Conservation (phyloP, 2,113 vertebrate genomes). For the Burhinus bistriatus region DNA sequence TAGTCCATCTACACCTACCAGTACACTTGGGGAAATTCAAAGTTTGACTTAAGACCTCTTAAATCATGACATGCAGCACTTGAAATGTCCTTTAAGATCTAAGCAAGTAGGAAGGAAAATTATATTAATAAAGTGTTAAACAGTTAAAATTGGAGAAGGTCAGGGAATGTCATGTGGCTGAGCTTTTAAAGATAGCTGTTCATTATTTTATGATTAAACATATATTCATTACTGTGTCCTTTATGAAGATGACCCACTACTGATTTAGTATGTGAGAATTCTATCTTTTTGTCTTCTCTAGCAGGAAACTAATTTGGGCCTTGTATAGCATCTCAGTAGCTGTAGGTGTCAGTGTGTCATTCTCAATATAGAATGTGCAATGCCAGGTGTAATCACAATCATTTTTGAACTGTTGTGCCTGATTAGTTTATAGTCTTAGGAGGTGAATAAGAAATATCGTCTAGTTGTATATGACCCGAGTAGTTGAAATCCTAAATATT, state of each 20-base stretch:
- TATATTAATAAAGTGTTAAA: conserved; percentile 26
- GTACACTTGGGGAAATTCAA: neutral
- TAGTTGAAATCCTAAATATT: neutral
- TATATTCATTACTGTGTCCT: conserved; percentile 45
- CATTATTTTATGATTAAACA: conserved; percentile 25
- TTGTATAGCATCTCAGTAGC: neutral
- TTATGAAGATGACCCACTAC: conserved; percentile 16
- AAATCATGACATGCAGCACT: neutral
- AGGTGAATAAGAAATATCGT: neutral
- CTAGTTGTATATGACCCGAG: neutral
- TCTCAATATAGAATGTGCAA: neutral
- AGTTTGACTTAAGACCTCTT: neutral
- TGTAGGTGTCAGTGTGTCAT: neutral
- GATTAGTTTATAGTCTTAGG: neutral
- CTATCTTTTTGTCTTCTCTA: neutral
- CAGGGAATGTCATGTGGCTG: conserved; percentile 16
- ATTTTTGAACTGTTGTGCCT: neutral
- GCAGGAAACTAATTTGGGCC: neutral
- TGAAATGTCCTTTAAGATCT: conserved; percentile 4
- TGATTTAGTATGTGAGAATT: neutral
- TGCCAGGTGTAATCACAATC: neutral
- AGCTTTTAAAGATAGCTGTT: conserved; percentile 5
- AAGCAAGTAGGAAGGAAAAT: conserved; percentile 18
- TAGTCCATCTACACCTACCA: neutral
- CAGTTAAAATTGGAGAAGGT: conserved; percentile 24